These are phyloP conservation scores for Rutpela maculata DNA, from an alignment of 2,888 invertebrate genomes.

Conservation along the genomic window DNA sequence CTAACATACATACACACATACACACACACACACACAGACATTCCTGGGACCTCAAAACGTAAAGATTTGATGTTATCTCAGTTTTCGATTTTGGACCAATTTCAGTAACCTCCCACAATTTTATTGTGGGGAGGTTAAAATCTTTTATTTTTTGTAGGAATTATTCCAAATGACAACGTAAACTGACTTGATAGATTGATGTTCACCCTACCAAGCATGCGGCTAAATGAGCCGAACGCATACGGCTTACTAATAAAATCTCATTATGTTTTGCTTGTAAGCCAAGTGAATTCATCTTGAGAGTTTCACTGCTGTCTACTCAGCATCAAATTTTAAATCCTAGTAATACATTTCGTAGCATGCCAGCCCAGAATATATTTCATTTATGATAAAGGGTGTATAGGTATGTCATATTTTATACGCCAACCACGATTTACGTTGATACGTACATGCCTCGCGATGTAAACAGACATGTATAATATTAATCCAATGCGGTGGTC, in stretches of 20 bases:
- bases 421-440: background rate
- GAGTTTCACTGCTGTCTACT: background rate
- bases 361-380: background rate
- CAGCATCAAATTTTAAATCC: background rate
- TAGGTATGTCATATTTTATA: background rate
- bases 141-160: too few relatives aligned
- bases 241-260: background rate
- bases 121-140: too few relatives aligned
- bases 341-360: background rate
- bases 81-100: too few relatives aligned
- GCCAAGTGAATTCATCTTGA: background rate
- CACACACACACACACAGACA: too few relatives aligned
- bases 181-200: background rate
- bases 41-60: too few relatives aligned
- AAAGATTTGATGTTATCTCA: too few relatives aligned
- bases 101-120: too few relatives aligned
- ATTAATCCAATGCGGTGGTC: background rate
- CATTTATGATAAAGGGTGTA: background rate
- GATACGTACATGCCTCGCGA: background rate
- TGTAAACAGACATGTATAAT: background rate
- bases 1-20: too few relatives aligned
- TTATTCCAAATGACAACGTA: too few relatives aligned
- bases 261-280: background rate
- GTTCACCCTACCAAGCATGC: too few relatives aligned
- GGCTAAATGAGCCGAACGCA: too few relatives aligned